Evolutionary conservation across 1,140 invertebrate genomes (phyloP), one percentile per base, ranked within the genome.

Genomic region (Solenopsis invicta): DNA sequence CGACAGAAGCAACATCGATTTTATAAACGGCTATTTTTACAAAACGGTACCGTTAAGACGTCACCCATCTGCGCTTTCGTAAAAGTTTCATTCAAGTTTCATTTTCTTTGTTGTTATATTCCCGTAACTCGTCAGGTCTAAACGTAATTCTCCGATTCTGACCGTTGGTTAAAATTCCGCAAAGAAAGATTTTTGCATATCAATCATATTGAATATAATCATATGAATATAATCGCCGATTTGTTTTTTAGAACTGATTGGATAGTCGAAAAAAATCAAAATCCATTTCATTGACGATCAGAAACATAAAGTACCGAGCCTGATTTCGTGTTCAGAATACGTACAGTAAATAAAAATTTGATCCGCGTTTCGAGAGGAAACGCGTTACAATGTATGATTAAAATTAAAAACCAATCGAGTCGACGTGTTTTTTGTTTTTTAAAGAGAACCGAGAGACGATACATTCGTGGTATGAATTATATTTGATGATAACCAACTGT

Each of bases 1-100:
- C 45, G n/a, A 34, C 80, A 64, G 34, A 77, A 64, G 50, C 56
- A 72, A 82, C 71, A 76, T 77, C 52, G 18, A 77, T 89, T 37
- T 61, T 41, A 66, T 37, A 50, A 78, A 88, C 52, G 54, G 18
- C 13, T 74, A 37, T 4, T 71, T 52, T 52, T 18, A 21, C 41
- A 8, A 67, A 48, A 61, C 45, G 12, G n/a, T 76, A 54, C 2
- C 54, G 24, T 18, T 69, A 54, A 67, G 45, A 75, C 45, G 13
- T 48, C n/a, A 24, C 24, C 21, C 37, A 48, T 61, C 24, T 48
- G 34, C 50, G 34, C 41, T 29, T 18, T 6, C 34, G 59, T 24
- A 29, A 64, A 54, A 8, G 8, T 41, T 41, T 41, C 41, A 41
- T 75, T 45, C 24, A 45, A 37, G 18, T 61, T 45, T n/a, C 21